Evolutionary conservation across 2,888 invertebrate genomes (phyloP), one percentile per base, ranked within the genome.

Genomic region (Dasypogon diadema): DNA sequence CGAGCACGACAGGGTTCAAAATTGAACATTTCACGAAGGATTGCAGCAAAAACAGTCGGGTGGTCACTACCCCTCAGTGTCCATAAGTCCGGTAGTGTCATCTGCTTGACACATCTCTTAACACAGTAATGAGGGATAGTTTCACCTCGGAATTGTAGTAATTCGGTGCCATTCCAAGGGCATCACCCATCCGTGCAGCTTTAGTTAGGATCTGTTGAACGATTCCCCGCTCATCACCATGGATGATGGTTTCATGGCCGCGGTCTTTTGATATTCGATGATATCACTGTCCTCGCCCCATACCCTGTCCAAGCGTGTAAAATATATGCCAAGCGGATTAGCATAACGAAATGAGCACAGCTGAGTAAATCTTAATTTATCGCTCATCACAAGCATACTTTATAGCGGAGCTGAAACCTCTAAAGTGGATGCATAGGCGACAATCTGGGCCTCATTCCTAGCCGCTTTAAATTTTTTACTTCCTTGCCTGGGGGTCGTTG

Each of bases 271-370:
- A 60, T 37, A 10, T 58, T 58, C 58, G 10, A 58, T 16, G 58
- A 24, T n/a, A n/a, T n/a, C n/a, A n/a, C n/a, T n/a, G n/a, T n/a
- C n/a, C n/a, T n/a, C n/a, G n/a, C n/a, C n/a, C n/a, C n/a, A n/a
- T n/a, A n/a, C n/a, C n/a, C n/a, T n/a, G n/a, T n/a, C n/a, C n/a
- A n/a, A 5, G 30, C 30, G 30, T 30, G 3, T 2, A 48, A 48
- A 16, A n/a, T 12, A n/a, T 21, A 51, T 2, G 8, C 46, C 24
- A 65, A 22, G 18, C 21, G 48, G 65, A 65, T 65, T 65, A 65
- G 24, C 48, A 65, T 65, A 65, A 65, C 22, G 46, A 65, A 65
- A 26, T 65, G 46, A 65, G 65, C 65, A 46, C 22, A 65, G 65
- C 8, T 14, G 65, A 24, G 48, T 48, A 48, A 65, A 65, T 65